phyloP scores from a whole-genome alignment of 2,113 vertebrate species.

The Notarius quadriscutis region DNA sequence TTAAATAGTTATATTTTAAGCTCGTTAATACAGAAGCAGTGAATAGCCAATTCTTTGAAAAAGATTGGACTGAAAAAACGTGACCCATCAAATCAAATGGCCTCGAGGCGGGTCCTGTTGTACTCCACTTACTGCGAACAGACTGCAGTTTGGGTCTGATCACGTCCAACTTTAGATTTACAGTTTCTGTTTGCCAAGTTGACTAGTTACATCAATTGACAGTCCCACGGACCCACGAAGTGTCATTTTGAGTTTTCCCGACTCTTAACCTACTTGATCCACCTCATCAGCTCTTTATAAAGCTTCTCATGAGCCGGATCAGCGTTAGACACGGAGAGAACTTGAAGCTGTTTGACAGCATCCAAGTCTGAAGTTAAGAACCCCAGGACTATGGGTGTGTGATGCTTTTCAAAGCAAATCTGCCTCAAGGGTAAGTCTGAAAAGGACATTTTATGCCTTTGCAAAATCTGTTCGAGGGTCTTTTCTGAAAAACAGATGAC shows the following conservation, averaged over 20 bases:
- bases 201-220: not conserved
- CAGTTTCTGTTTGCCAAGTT: not conserved
- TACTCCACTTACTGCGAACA: not conserved
- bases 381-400: not conserved
- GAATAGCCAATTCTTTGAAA: not conserved
- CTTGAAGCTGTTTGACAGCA: not conserved
- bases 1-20: conserved; percentile 1
- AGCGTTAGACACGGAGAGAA: not conserved
- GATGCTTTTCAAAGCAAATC: not conserved
- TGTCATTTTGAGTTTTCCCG: not conserved
- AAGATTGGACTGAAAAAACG: not conserved
- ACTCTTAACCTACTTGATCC: not conserved
- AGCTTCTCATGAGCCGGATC: not conserved
- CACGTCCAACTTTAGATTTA: not conserved
- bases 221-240: not conserved
- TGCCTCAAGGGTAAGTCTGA: conserved; percentile 36
- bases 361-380: not conserved
- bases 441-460: conserved; percentile 57
- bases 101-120: not conserved
- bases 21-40: conserved; percentile 3
- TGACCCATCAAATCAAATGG: not conserved
- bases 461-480: conserved; percentile 59
- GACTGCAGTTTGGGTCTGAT: not conserved
- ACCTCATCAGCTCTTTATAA: not conserved
- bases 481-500: conserved; percentile 63